phyloP scores from a whole-genome alignment of 1,140 invertebrate species.

The Asobara japonica region DNA sequence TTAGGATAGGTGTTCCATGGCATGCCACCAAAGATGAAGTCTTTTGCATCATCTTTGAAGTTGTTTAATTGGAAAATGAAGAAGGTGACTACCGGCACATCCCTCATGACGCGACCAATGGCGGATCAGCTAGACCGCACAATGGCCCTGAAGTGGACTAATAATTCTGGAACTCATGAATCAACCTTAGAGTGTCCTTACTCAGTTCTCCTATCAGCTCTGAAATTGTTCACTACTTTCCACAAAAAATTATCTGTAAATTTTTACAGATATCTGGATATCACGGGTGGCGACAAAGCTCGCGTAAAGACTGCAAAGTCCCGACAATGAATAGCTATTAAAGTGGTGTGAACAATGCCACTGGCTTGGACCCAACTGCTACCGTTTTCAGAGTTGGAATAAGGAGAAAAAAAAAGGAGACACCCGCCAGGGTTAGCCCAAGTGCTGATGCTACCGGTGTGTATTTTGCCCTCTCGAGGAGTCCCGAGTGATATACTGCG shows the following conservation, averaged over 20 bases:
- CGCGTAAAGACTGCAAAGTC: conserved; percentile 45
- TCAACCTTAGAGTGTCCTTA: too few species aligned
- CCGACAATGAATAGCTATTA: conserved; percentile 63
- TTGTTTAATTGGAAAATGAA: too few species aligned
- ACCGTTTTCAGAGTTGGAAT: conserved; percentile 5
- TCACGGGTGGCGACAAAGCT: neutral
- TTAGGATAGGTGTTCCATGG: too few species aligned
- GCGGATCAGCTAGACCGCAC: neutral
- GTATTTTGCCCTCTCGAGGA: neutral
- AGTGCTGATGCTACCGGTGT: conserved; percentile 11
- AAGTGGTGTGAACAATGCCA: conserved; percentile 62
- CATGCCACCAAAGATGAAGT: too few species aligned
- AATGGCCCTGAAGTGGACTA: neutral
- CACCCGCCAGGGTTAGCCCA: conserved; percentile 1
- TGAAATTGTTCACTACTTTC: too few species aligned
- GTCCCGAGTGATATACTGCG: conserved; percentile 56
- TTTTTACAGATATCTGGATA: neutral
- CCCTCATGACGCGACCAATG: too few species aligned
- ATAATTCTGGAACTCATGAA: neutral
- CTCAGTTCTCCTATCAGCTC: too few species aligned
- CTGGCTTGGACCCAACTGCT: conserved; percentile 7
- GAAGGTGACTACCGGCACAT: too few species aligned
- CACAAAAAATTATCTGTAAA: too few species aligned
- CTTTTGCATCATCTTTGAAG: too few species aligned
- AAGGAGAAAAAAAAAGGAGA: neutral